Percentiles rank a stretch among this genome's conserved stretches.
Evolutionary conservation across 2,113 vertebrate genomes (phyloP).

Genomic region (Gopherus flavomarginatus): DNA sequence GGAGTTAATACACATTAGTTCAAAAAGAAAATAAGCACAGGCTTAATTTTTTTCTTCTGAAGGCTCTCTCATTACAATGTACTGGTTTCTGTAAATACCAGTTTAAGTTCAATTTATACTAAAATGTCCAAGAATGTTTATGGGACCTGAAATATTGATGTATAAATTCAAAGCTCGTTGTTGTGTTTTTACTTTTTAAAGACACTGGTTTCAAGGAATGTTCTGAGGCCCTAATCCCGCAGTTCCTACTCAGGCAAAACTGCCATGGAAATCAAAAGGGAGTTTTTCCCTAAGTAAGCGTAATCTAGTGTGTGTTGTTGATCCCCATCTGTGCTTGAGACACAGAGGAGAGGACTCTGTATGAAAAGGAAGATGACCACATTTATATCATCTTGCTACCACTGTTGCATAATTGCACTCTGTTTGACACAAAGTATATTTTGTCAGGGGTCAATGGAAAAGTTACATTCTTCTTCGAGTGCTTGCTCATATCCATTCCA

Average conservation of each 20-base stretch:
- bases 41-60: constrained; percentile 41
- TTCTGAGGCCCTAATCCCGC: not conserved
- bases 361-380: not conserved
- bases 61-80: constrained; percentile 65
- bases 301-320: not conserved
- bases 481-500: too few species aligned
- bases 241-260: not conserved
- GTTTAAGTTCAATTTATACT: constrained; percentile 47
- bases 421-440: not conserved
- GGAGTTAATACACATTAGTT: constrained; percentile 52
- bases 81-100: constrained; percentile 52
- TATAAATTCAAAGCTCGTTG: constrained; percentile 38
- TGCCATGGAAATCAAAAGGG: not conserved
- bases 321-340: rapidly evolving
- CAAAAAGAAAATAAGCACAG: constrained; percentile 29
- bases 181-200: not conserved
- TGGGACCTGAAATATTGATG: constrained; percentile 12
- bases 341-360: not conserved
- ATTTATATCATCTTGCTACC: too few species aligned
- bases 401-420: too few species aligned
- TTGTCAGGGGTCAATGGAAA: not conserved
- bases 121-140: constrained; percentile 55
- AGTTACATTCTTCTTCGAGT: too few species aligned
- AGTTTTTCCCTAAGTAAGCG: not conserved
- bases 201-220: not conserved